phyloP scores from a whole-genome alignment of 2,797 vertebrate genomes.

The Acipenser ruthenus region DNA sequence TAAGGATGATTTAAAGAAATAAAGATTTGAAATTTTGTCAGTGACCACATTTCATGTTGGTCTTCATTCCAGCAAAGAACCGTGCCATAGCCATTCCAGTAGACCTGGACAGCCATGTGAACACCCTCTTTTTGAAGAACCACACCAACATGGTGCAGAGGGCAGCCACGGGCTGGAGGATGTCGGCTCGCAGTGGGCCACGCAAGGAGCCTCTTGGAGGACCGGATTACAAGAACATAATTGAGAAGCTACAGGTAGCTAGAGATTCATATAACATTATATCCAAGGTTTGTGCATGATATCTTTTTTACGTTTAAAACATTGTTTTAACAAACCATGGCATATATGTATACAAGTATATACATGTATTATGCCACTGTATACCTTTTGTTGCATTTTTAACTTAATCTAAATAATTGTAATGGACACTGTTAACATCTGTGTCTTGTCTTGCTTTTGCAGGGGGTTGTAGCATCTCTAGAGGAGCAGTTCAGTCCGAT shows the following conservation, averaged over 20 bases:
- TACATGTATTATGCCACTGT: too few relatives aligned
- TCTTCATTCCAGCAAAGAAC: slow-evolving; percentile 71
- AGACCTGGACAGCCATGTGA: slow-evolving; percentile 92
- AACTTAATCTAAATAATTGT: too few relatives aligned
- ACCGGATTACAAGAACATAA: slow-evolving; percentile 41
- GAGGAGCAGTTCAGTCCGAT: slow-evolving; percentile 87
- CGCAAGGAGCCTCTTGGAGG: slow-evolving; percentile 81
- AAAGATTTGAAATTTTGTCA: too few relatives aligned
- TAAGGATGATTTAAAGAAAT: too few relatives aligned
- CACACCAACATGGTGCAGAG: slow-evolving; percentile 88
- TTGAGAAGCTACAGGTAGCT: slow-evolving; percentile 86
- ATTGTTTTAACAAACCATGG: too few relatives aligned
- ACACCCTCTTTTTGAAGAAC: slow-evolving; percentile 81
- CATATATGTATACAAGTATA: too few relatives aligned
- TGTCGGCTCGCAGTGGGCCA: slow-evolving; percentile 74
- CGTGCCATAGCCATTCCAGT: slow-evolving; percentile 89
- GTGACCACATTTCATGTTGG: too few relatives aligned
- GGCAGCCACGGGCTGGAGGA: slow-evolving; percentile 89
- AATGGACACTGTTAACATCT: too few relatives aligned
- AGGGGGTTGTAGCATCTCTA: slow-evolving; percentile 82
- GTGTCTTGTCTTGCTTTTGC: slow-evolving; percentile 6
- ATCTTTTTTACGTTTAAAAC: too few relatives aligned
- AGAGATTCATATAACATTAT: too few relatives aligned
- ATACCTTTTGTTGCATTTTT: too few relatives aligned
- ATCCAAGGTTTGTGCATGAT: too few relatives aligned